Conservation (phyloP, 2,113 vertebrate genomes). For the Atherinomorus stipes region DNA sequence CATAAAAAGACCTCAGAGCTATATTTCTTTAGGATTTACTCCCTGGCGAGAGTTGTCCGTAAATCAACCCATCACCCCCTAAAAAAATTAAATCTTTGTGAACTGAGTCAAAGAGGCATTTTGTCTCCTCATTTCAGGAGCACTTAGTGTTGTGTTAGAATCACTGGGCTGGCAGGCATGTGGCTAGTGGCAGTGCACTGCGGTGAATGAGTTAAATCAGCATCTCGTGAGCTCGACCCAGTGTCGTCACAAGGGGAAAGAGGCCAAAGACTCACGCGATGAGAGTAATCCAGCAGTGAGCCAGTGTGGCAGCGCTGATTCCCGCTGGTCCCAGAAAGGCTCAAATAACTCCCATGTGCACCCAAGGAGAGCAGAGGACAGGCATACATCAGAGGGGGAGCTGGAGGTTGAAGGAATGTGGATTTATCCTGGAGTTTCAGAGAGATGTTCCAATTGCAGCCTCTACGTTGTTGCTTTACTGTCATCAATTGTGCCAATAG, state of each 20-base stretch:
- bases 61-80: slow-evolving; percentile 56
- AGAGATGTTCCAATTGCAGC: slow-evolving; percentile 67
- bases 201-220: slow-evolving; percentile 84
- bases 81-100: slow-evolving; percentile 57
- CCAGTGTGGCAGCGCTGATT: slow-evolving; percentile 72
- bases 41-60: slow-evolving; percentile 38
- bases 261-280: slow-evolving; percentile 78
- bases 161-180: slow-evolving; percentile 77
- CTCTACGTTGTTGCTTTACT: slow-evolving; percentile 46
- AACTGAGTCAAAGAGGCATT: slow-evolving; percentile 70
- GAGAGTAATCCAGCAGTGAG: slow-evolving; percentile 78
- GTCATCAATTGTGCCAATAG: slow-evolving; percentile 71
- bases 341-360: slow-evolving; percentile 79
- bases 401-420: slow-evolving; percentile 54
- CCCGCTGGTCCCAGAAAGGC: slow-evolving; percentile 73
- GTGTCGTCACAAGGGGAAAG: slow-evolving; percentile 73
- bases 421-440: slow-evolving; percentile 67
- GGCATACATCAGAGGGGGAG: slow-evolving; percentile 68
- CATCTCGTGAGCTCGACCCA: slow-evolving; percentile 68
- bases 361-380: slow-evolving; percentile 73
- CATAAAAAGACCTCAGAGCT: slow-evolving; percentile 24
- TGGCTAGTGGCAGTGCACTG: slow-evolving; percentile 77
- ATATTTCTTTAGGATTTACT: slow-evolving; percentile 55
- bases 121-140: slow-evolving; percentile 72
- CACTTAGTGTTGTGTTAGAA: slow-evolving; percentile 66